Percentiles rank a stretch among this genome's conserved stretches.
Evolutionary conservation across 2,888 invertebrate genomes (phyloP).

Genomic region (Heterodera filipjevi): DNA sequence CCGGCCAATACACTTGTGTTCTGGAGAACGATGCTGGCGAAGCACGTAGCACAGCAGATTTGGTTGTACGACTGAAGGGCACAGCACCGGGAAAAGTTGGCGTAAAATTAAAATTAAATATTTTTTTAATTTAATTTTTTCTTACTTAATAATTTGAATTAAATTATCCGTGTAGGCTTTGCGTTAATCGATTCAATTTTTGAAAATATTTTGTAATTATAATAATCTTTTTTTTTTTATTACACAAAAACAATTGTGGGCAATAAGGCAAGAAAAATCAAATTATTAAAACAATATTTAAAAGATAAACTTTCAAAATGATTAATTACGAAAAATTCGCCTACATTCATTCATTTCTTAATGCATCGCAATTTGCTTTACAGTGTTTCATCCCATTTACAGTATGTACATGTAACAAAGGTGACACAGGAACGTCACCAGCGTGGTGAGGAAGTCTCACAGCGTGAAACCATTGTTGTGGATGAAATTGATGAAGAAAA

Average conservation of each 20-base stretch:
- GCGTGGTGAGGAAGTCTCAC: slow-evolving; percentile 41
- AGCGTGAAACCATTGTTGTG: neutral
- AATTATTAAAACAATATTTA: too few relatives aligned
- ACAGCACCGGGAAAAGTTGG: slow-evolving; percentile 51
- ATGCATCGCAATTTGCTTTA: neutral
- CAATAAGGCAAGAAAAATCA: too few relatives aligned
- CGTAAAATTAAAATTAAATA: neutral
- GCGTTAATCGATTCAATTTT: too few relatives aligned
- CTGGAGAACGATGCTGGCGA: slow-evolving; percentile 77
- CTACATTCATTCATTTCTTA: too few relatives aligned
- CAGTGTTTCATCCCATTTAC: neutral
- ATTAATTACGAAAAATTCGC: neutral
- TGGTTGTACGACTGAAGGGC: slow-evolving; percentile 75
- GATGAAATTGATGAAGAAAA: neutral
- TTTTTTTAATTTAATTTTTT: neutral
- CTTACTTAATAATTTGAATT: neutral
- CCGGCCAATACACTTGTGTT: slow-evolving; percentile 79
- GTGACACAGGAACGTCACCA: slow-evolving; percentile 63
- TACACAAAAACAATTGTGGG: too few relatives aligned
- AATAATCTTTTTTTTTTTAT: too few relatives aligned
- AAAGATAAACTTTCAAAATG: too few relatives aligned
- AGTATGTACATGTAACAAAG: slow-evolving; percentile 64
- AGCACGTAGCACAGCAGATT: slow-evolving; percentile 70
- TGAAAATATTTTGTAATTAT: too few relatives aligned
- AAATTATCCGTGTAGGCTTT: too few relatives aligned